A percentile compares a stretch with the other conserved stretches of the same genome.
These are phyloP conservation scores for Fulica atra DNA, from an alignment of 2,113 vertebrate species.

Conservation along the genomic window DNA sequence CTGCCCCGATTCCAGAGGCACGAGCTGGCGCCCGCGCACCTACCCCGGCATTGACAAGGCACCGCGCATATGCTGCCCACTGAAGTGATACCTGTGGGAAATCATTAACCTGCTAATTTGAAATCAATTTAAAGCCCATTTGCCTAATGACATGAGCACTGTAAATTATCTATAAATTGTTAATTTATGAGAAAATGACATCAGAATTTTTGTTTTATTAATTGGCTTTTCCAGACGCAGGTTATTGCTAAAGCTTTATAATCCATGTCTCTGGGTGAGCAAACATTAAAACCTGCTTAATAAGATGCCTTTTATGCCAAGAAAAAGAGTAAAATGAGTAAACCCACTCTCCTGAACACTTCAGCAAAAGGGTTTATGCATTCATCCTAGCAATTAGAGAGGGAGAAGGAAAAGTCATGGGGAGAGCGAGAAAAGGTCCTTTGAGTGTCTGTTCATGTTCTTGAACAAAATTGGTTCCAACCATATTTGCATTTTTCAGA, in stretches of 20 bases:
- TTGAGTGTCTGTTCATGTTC: background rate
- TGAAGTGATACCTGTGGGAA: constrained; percentile 57
- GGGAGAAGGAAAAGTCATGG: constrained; percentile 7
- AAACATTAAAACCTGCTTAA: constrained; percentile 26
- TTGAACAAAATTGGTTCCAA: constrained; percentile 33
- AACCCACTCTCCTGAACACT: constrained; percentile 11
- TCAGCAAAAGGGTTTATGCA: constrained; percentile 28
- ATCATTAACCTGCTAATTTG: constrained; percentile 76
- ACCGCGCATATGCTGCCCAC: background rate
- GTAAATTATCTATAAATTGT: constrained; percentile 72
- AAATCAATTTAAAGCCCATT: constrained; percentile 81
- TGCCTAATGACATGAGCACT: constrained; percentile 73
- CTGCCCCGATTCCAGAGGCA: constrained; percentile 55
- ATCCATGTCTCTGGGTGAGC: constrained; percentile 3
- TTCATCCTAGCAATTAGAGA: constrained; percentile 50
- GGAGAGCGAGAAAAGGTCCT: constrained; percentile 17
- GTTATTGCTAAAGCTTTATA: constrained; percentile 28
- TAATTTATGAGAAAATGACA: constrained; percentile 69
- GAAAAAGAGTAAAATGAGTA: constrained; percentile 24
- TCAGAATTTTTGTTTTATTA: constrained; percentile 61
- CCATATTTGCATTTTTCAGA: constrained; percentile 33
- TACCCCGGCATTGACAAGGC: constrained; percentile 11
- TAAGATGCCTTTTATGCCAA: constrained; percentile 2
- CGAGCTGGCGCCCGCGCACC: constrained; percentile 26
- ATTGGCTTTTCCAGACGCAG: constrained; percentile 51